phyloP scores from a whole-genome alignment of 2,888 invertebrate species.

The Tanytarsus gracilentus region DNA sequence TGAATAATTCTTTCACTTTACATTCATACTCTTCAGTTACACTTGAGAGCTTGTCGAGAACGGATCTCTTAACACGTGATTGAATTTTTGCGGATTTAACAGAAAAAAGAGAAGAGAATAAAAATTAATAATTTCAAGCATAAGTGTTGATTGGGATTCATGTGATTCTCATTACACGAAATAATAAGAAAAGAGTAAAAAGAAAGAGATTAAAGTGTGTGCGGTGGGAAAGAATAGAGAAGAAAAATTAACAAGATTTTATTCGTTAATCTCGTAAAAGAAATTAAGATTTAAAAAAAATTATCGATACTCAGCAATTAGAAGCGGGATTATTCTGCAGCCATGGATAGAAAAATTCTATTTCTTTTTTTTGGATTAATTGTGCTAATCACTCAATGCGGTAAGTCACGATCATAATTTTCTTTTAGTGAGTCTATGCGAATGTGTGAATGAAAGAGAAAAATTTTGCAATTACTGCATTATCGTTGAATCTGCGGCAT shows the following conservation, averaged over 20 bases:
- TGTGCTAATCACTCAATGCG: conserved; percentile 11
- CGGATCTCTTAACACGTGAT: neutral
- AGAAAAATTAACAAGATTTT: no score
- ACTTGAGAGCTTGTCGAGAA: neutral
- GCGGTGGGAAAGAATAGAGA: no score
- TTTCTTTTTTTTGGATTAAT: conserved; percentile 3
- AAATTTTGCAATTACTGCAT: neutral
- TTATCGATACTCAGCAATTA: neutral
- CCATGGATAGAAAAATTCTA: conserved; percentile 7
- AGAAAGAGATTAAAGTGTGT: no score
- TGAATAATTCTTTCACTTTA: neutral
- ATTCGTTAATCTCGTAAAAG: neutral
- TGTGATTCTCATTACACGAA: no score
- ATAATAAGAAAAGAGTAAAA: no score
- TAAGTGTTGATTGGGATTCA: conserved; percentile 15
- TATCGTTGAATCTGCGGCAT: no score
- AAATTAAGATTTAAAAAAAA: neutral
- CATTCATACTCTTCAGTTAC: neutral
- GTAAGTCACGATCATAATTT: neutral
- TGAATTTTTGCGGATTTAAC: neutral
- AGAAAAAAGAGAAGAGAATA: no score
- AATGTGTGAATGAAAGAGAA: neutral
- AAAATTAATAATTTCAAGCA: neutral
- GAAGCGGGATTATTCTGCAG: no score
- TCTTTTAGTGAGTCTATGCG: neutral